Percentiles rank a stretch among this genome's conserved stretches.
Evolutionary conservation across 2,888 invertebrate genomes (phyloP).

Genomic region (Bembecia ichneumoniformis): DNA sequence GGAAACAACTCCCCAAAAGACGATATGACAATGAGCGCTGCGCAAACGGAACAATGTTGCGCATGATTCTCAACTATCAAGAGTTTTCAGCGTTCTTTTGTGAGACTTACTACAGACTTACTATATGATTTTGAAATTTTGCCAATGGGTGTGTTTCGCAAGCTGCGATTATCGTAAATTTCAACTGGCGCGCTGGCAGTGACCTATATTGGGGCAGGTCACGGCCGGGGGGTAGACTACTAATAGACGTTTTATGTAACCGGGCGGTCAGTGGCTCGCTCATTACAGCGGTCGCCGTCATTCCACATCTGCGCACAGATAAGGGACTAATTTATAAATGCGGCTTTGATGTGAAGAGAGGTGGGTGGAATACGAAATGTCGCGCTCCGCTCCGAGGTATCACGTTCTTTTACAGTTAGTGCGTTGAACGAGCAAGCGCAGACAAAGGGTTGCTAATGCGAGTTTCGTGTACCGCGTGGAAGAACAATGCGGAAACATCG

Average conservation of each 20-base stretch:
- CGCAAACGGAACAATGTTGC: slow-evolving; percentile 17
- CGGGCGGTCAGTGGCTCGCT: slow-evolving; percentile 17
- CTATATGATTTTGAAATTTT: slow-evolving; percentile 61
- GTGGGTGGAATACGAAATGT: slow-evolving; percentile 35
- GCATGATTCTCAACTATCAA: slow-evolving; percentile 40
- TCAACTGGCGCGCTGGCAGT: slow-evolving; percentile 48
- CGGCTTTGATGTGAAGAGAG: slow-evolving; percentile 27
- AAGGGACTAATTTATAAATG: slow-evolving; percentile 30
- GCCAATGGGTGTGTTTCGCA: slow-evolving; percentile 60
- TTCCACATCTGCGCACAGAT: slow-evolving; percentile 21
- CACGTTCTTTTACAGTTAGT: slow-evolving; percentile 23
- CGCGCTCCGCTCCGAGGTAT: slow-evolving; percentile 14
- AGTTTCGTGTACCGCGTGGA: slow-evolving; percentile 24
- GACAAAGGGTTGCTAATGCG: slow-evolving; percentile 36
- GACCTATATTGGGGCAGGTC: slow-evolving; percentile 62
- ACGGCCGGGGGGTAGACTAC: slow-evolving; percentile 40
- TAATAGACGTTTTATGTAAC: slow-evolving; percentile 24
- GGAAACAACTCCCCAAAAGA: slow-evolving; percentile 36
- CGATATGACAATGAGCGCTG: slow-evolving; percentile 34
- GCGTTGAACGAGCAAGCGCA: slow-evolving; percentile 10
- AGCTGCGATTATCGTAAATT: slow-evolving; percentile 63
- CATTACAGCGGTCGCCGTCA: slow-evolving; percentile 17
- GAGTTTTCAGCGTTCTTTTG: slow-evolving; percentile 26
- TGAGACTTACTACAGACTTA: slow-evolving; percentile 66
- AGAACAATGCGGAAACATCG: slow-evolving; percentile 29